Conservation (phyloP, 1,140 invertebrate genomes). For the Drosophila parvula region DNA sequence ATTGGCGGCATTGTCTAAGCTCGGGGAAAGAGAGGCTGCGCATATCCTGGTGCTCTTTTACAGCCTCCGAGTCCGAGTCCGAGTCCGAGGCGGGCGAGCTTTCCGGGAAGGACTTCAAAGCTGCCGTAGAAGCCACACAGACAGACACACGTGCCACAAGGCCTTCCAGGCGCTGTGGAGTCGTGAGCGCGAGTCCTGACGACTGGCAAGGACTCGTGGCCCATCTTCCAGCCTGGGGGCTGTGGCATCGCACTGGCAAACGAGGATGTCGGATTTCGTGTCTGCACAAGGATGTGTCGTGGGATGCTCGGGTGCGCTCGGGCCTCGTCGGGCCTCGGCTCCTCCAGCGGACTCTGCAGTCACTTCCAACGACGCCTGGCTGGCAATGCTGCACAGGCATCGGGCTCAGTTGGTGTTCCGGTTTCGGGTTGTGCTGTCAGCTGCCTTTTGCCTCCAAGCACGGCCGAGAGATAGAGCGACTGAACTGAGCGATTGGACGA, state of each 20-base stretch:
- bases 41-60: conserved; percentile 29
- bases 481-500: conserved; percentile 36
- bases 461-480: conserved; percentile 45
- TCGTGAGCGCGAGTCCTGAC: conserved; percentile 47
- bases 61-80: conserved; percentile 26
- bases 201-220: conserved; percentile 41
- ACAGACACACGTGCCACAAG: conserved; percentile 10
- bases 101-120: conserved; percentile 39
- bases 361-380: conserved; percentile 75
- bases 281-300: conserved; percentile 57
- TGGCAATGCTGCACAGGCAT: conserved; percentile 64
- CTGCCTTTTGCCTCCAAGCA: conserved; percentile 82
- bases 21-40: conserved; percentile 18
- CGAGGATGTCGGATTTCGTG: conserved; percentile 29
- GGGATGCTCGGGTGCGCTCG: conserved; percentile 18
- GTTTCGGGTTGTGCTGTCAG: conserved; percentile 84
- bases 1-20: neutral
- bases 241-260: conserved; percentile 23
- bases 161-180: conserved; percentile 38
- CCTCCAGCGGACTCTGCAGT: conserved; percentile 55
- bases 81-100: conserved; percentile 15
- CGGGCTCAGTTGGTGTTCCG: conserved; percentile 84
- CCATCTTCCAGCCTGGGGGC: conserved; percentile 41
- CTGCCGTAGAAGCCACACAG: conserved; percentile 21
- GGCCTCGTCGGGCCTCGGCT: conserved; percentile 19